Conservation (phyloP, 92 coral and sea anemone species). For the Bergia sp. region DNA sequence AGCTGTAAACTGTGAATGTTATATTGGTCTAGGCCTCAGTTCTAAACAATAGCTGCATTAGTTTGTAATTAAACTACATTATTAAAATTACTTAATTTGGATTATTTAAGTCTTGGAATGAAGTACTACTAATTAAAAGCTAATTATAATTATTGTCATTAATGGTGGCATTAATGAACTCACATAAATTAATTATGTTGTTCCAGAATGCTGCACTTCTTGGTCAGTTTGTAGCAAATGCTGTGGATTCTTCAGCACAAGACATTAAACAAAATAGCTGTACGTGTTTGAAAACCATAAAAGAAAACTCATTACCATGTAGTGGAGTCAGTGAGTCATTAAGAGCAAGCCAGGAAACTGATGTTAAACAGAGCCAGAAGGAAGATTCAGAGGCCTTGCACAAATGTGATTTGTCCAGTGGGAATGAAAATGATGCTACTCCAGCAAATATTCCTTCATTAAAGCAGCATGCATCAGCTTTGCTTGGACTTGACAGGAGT, state of each 20-base stretch:
- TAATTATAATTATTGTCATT: too few relatives aligned
- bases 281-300: constrained; percentile 29
- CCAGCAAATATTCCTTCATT: constrained; percentile 44
- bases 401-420: constrained; percentile 29
- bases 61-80: too few relatives aligned
- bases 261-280: background rate
- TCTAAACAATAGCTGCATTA: too few relatives aligned
- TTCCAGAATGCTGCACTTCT: constrained; percentile 81
- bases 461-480: constrained; percentile 45
- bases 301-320: constrained; percentile 34
- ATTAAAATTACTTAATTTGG: too few relatives aligned
- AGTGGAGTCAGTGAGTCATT: constrained; percentile 46
- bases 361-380: constrained; percentile 36
- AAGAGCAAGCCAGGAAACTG: constrained; percentile 38
- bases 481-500: constrained; percentile 55
- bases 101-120: too few relatives aligned
- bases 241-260: constrained; percentile 28
- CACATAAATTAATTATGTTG: background rate
- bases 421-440: constrained; percentile 20
- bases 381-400: constrained; percentile 17
- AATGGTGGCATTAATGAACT: background rate
- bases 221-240: constrained; percentile 73
- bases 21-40: too few relatives aligned
- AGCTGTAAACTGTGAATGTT: background rate
- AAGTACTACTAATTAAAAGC: too few relatives aligned